These are phyloP conservation scores for Planococcus citri DNA, from an alignment of 1,140 invertebrate species.

Conservation along the genomic window DNA sequence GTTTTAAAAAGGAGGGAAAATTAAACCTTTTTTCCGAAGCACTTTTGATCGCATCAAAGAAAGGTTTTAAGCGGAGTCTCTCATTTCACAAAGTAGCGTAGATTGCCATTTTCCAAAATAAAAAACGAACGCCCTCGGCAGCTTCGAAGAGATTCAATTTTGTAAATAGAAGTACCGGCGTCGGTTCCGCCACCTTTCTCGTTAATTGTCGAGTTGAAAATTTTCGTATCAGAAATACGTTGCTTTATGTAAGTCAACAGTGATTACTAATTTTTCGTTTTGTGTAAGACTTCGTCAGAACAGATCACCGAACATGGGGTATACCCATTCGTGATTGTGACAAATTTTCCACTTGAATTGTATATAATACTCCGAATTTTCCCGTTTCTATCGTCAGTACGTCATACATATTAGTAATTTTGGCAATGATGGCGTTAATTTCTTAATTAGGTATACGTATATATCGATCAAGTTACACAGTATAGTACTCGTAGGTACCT, in stretches of 20 bases:
- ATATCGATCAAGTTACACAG: no score
- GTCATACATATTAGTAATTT: no score
- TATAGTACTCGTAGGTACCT: no score
- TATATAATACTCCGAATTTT: no score
- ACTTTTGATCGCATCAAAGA: conserved; percentile 18
- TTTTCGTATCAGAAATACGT: conserved; percentile 7
- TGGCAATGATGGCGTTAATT: no score
- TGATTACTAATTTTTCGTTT: not conserved
- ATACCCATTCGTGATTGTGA: no score
- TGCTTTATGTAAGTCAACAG: not conserved
- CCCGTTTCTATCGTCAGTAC: no score
- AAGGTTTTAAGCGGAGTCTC: conserved; percentile 15
- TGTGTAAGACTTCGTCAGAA: no score
- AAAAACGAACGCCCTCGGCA: conserved; percentile 8
- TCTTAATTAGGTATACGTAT: no score
- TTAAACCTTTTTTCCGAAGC: conserved; percentile 19
- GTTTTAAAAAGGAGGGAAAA: conserved; percentile 7
- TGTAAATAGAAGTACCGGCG: conserved; percentile 14
- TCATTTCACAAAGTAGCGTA: conserved; percentile 19
- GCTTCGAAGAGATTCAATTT: conserved; percentile 9
- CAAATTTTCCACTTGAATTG: no score
- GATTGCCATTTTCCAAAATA: conserved; percentile 16
- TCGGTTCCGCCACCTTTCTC: conserved; percentile 10
- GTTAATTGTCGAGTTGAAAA: conserved; percentile 15
- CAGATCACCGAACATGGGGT: no score